Conservation (phyloP, 2,888 invertebrate species). For the Drepanosiphum platanoidis region DNA sequence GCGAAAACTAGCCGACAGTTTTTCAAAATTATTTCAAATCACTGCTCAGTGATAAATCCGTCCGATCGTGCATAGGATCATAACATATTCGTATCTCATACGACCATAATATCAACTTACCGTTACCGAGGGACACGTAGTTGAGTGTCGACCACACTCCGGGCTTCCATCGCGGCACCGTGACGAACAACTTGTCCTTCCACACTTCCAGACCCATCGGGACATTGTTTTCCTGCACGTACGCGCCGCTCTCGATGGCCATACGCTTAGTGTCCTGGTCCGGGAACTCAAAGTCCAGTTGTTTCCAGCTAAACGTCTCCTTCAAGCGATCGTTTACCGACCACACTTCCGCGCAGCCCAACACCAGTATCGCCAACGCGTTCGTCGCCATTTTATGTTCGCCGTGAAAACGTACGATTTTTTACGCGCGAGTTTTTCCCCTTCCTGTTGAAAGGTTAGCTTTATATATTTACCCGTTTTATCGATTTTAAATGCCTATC, state of each 20-base stretch:
- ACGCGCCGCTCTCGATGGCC: slow-evolving; percentile 73
- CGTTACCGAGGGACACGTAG: slow-evolving; percentile 69
- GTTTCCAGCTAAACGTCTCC: slow-evolving; percentile 77
- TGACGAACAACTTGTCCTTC: slow-evolving; percentile 83
- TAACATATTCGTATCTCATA: too few species aligned
- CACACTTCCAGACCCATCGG: slow-evolving; percentile 86
- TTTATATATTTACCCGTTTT: too few species aligned
- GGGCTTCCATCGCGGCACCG: slow-evolving; percentile 78
- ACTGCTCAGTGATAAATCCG: too few species aligned
- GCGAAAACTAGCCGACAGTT: too few species aligned
- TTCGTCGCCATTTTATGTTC: slow-evolving; percentile 28
- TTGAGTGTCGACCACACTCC: slow-evolving; percentile 79
- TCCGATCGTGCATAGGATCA: too few species aligned
- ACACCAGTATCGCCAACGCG: slow-evolving; percentile 17
- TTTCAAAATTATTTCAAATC: too few species aligned
- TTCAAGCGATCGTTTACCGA: slow-evolving; percentile 67
- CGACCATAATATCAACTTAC: neutral
- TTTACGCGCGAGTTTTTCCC: too few species aligned
- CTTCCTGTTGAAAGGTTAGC: too few species aligned
- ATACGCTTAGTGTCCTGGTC: slow-evolving; percentile 71
- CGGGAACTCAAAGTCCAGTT: slow-evolving; percentile 76
- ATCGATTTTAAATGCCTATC: too few species aligned
- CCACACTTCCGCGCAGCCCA: slow-evolving; percentile 12
- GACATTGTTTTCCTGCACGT: slow-evolving; percentile 79
- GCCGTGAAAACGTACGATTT: too few species aligned